Conservation (phyloP, 2,888 invertebrate species). For the Orchestes rusci region DNA sequence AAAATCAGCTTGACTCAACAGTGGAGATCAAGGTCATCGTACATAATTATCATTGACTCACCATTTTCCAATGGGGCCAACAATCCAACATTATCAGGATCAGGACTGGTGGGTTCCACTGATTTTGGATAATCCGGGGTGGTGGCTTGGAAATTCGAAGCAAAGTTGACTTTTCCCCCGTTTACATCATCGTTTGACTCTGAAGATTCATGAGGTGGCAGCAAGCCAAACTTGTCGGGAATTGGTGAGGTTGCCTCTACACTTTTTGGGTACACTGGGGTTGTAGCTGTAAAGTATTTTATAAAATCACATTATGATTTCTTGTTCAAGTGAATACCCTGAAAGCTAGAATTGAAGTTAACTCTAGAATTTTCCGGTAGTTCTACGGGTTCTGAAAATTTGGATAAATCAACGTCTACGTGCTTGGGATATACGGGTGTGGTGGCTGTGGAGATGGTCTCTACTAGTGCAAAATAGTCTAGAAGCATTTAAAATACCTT, state of each 20-base stretch:
- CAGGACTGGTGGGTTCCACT: constrained; percentile 32
- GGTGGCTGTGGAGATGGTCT: constrained; percentile 26
- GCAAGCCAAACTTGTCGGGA: constrained; percentile 29
- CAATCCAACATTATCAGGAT: constrained; percentile 30
- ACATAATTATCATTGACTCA: background rate
- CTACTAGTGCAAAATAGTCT: background rate
- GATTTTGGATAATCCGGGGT: constrained; percentile 34
- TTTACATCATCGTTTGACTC: background rate
- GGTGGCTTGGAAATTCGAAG: constrained; percentile 32
- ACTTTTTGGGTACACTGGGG: constrained; percentile 32
- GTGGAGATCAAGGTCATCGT: too few species aligned
- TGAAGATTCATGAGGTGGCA: constrained; percentile 27
- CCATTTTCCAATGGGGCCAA: constrained; percentile 25
- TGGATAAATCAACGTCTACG: constrained; percentile 24
- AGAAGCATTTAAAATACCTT: constrained; percentile 10
- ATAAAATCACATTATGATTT: too few species aligned
- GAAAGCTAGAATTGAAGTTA: constrained; percentile 29
- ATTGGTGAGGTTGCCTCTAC: constrained; percentile 29
- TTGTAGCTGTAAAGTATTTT: constrained; percentile 28
- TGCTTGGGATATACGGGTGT: constrained; percentile 33
- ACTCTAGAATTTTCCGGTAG: constrained; percentile 16
- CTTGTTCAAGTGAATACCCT: too few species aligned
- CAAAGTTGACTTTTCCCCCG: constrained; percentile 27
- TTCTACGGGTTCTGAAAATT: constrained; percentile 17
- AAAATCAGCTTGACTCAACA: background rate